Conservation (phyloP, 2,797 vertebrate genomes). For the Apodemus agrarius region DNA sequence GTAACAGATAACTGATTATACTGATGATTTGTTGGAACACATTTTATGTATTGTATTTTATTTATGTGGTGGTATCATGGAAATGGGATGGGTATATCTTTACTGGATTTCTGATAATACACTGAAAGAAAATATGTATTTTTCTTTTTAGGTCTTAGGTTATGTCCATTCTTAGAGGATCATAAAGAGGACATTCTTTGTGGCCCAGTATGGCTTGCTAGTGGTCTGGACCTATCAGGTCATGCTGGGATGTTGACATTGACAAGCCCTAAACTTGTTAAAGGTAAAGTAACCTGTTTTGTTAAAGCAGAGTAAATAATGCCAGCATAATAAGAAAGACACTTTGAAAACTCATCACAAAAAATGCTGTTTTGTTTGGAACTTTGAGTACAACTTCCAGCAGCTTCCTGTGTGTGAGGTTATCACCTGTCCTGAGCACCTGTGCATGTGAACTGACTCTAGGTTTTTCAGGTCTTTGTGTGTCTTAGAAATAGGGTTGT, state of each 20-base stretch:
- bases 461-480: neutral
- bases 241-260: slow-evolving; percentile 98
- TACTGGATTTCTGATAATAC: slow-evolving; percentile 8
- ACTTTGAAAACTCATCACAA: neutral
- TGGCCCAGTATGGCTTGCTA: slow-evolving; percentile 98
- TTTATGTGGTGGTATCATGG: slow-evolving; percentile 59
- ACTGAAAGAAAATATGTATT: slow-evolving; percentile 53
- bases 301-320: slow-evolving; percentile 43
- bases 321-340: neutral
- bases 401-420: neutral
- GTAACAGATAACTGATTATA: slow-evolving; percentile 44
- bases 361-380: neutral
- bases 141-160: slow-evolving; percentile 90
- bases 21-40: slow-evolving; percentile 33
- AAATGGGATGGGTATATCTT: slow-evolving; percentile 53
- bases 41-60: slow-evolving; percentile 55
- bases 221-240: slow-evolving; percentile 97
- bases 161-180: slow-evolving; percentile 97
- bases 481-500: neutral
- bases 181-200: slow-evolving; percentile 99
- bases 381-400: neutral
- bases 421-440: slow-evolving; percentile 1
- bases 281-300: slow-evolving; percentile 89
- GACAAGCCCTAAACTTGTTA: slow-evolving; percentile 98
- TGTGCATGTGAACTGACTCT: neutral